Evolutionary conservation across 1,140 invertebrate species (phyloP), one percentile per base, ranked within the genome.

Genomic region (Linepithema humile): DNA sequence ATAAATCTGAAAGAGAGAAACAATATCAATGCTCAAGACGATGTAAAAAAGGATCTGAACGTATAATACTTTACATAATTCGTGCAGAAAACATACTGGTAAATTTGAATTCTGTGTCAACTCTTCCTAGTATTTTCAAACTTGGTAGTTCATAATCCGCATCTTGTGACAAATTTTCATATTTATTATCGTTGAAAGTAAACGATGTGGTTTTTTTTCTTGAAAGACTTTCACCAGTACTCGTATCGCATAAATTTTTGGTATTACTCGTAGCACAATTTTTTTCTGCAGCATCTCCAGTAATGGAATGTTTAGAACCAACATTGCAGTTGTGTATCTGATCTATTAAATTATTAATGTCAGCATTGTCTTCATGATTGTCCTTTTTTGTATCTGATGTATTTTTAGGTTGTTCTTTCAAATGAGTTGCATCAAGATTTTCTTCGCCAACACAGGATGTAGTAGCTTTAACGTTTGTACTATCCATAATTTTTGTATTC

Each of bases 91-190:
- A 95, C 94, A 95, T 96, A 97, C 97, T 96, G 89, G 96, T 96
- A 95, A 98, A 98, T 92, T 95, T 96, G 92, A 97, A 97, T 85
- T 96, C 96, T 53, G 95, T 95, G 23, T 95, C 95, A 35, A 97
- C 95, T 85, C 95, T 93, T 6, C 97, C 98, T 10, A 98, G 87
- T 89, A 98, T 94, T 91, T 95, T 94, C 20, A 93, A 85, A 78
- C 90, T 88, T 48, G 93, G 91, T 15, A 94, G 74, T 48, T 90
- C 64, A 20, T 92, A 92, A n/a, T 91, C 70, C 38, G 69, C 67
- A 29, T 91, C 89, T 72, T 91, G 57, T 10, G 87, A 90, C 48
- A 91, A 90, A 88, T 93, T 86, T 57, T 92, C 89, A 32, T 90
- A 90, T 65, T 90, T 92, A 20, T 89, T 32, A 5, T 55, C 45